These are phyloP conservation scores for Aricia agestis DNA, from an alignment of 1,140 invertebrate genomes.

Conservation along the genomic window DNA sequence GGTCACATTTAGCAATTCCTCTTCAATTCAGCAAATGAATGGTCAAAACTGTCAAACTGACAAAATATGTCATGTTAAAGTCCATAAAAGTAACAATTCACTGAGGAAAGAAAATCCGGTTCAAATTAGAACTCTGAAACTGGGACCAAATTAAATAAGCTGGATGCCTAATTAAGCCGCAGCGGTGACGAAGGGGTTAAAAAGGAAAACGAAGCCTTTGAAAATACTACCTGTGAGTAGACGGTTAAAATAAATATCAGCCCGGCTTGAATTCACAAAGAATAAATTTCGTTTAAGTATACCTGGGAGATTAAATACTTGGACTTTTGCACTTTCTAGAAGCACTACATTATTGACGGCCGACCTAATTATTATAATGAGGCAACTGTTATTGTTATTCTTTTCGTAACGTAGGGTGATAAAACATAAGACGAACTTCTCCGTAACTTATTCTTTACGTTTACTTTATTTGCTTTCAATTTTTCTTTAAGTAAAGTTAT, in stretches of 20 bases:
- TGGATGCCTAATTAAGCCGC: slow-evolving; percentile 41
- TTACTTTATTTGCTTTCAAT: no score
- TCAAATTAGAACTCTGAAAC: slow-evolving; percentile 33
- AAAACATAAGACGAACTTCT: no score
- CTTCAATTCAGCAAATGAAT: no score
- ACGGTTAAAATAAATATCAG: slow-evolving; percentile 49
- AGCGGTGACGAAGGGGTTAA: slow-evolving; percentile 39
- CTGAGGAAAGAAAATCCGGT: slow-evolving; percentile 23
- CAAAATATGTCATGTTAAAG: no score
- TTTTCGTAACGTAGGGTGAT: no score
- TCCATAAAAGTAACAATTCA: slow-evolving; percentile 7
- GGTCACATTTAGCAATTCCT: no score
- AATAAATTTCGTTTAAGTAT: slow-evolving; percentile 30
- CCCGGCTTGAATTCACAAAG: slow-evolving; percentile 46
- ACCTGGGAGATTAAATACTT: slow-evolving; percentile 21
- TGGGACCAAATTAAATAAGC: slow-evolving; percentile 33
- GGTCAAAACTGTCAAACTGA: no score
- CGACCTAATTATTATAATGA: not conserved
- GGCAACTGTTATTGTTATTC: not conserved
- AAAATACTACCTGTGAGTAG: slow-evolving; percentile 42
- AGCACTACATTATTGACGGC: not conserved
- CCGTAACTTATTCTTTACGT: no score
- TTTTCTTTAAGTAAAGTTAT: no score
- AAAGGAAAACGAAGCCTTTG: slow-evolving; percentile 43
- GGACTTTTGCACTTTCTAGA: slow-evolving; percentile 8